Evolutionary conservation across 1,140 invertebrate species (phyloP).

Genomic region (Polypedilum vanderplanki): DNA sequence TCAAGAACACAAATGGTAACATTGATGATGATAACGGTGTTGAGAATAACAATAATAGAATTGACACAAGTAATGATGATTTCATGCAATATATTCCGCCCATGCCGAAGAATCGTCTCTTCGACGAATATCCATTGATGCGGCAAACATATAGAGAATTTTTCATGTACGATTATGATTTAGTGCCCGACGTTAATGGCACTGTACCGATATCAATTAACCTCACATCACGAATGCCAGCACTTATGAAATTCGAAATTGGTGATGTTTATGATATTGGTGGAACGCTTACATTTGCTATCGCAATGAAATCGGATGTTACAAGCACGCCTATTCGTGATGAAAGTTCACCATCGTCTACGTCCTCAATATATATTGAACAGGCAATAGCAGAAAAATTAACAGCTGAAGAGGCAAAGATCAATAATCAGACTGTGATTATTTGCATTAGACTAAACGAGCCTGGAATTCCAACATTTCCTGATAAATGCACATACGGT

Average conservation of each 20-base stretch:
- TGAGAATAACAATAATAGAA: constrained; percentile 33
- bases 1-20: constrained; percentile 31
- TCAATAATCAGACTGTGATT: constrained; percentile 46
- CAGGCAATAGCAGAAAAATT: constrained; percentile 37
- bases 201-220: constrained; percentile 56
- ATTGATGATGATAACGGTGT: constrained; percentile 34
- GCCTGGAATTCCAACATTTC: constrained; percentile 48
- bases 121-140: constrained; percentile 45
- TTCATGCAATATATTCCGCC: constrained; percentile 34
- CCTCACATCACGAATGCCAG: constrained; percentile 51
- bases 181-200: constrained; percentile 50
- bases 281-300: constrained; percentile 57
- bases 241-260: constrained; percentile 56
- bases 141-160: constrained; percentile 61
- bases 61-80: constrained; percentile 33
- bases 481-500: constrained; percentile 51
- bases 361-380: constrained; percentile 22
- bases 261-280: constrained; percentile 62
- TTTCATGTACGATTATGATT: constrained; percentile 62
- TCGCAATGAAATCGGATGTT: constrained; percentile 52
- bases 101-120: constrained; percentile 42
- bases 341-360: constrained; percentile 37
- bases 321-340: constrained; percentile 43
- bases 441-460: constrained; percentile 53
- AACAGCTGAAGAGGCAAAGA: constrained; percentile 35